Evolutionary conservation across 2,888 invertebrate genomes (phyloP).

Genomic region (Bombylius major): DNA sequence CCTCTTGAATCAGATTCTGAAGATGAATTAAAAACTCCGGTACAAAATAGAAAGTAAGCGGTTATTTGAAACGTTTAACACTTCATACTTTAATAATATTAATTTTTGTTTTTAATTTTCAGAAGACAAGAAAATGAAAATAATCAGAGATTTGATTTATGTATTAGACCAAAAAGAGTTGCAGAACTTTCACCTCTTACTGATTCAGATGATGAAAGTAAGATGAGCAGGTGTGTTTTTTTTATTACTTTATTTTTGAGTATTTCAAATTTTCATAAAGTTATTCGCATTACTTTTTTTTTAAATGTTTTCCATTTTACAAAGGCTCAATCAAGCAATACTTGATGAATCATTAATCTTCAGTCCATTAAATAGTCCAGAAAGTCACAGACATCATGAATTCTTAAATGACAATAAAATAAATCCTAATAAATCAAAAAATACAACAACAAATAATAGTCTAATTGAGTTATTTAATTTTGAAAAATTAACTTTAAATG

Average conservation of each 20-base stretch:
- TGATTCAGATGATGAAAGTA: conserved; percentile 26
- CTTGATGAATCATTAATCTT: conserved; percentile 32
- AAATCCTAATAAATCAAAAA: neutral
- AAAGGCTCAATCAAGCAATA: conserved; percentile 33
- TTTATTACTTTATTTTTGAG: no score
- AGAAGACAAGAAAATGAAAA: neutral
- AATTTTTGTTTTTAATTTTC: no score
- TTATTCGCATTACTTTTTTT: neutral
- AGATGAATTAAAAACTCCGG: conserved; percentile 25
- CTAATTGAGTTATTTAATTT: neutral
- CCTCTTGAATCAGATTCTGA: conserved; percentile 30
- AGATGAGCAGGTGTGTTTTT: conserved; percentile 13
- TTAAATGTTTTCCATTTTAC: no score
- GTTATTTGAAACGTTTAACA: no score
- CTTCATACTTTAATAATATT: no score
- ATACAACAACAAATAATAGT: neutral
- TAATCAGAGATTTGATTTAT: conserved; percentile 1
- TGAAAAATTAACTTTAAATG: neutral
- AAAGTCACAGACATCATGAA: no score
- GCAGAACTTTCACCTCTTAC: conserved; percentile 28
- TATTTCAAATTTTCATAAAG: no score
- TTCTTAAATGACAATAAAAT: neutral
- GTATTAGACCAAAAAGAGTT: conserved; percentile 26
- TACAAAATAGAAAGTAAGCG: conserved; percentile 11
- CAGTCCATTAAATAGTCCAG: conserved; percentile 20